Evolutionary conservation across 2,113 vertebrate species (phyloP), one percentile per base, ranked within the genome.

Genomic region (Amblyopsis rosae): DNA sequence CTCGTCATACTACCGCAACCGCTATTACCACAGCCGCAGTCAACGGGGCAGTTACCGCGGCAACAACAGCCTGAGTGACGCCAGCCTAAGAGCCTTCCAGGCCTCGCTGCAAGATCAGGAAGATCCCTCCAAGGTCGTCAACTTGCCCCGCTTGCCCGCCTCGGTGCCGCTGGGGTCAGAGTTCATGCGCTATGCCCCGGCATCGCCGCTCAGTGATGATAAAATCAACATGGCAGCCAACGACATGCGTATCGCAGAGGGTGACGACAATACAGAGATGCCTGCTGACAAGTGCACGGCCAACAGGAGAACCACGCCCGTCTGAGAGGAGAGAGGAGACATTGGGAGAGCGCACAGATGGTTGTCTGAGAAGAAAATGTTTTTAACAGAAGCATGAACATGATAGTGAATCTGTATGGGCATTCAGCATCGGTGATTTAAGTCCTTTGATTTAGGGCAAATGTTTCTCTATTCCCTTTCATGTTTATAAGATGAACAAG

Each of bases 221-320:
- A 81, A 79, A 3, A 63, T 79, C 1, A 75, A 81, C 15, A 69
- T 83, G 67, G 62, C 51, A 1, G 63, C 55, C 57, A 76, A 81
- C 2, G 56, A 84, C 65, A 76, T 82, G 26, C 75, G 54, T n/a
- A 3, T 57, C 1, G 53, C 33, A 47, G 59, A 48, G 3, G 47
- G 47, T 26, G 79, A 70, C 69, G 75, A 82, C 63, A 71, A 82
- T 64, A 51, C 61, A 10, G 86, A 87, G 11, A 61, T 75, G 56
- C 66, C 85, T 72, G 70, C 71, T 3, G 84, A 83, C 33, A 86
- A 90, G 76, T 84, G 82, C 9, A 66, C 75, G 0, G 82, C 82
- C 64, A 90, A 63, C 69, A 76, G 88, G 60, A 84, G 81, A 71
- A 91, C 88, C 48, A 91, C 90, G 1, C 90, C 90, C 0, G 90